phyloP scores from a whole-genome alignment of 2,797 vertebrate species.

The Gorsachius magnificus region DNA sequence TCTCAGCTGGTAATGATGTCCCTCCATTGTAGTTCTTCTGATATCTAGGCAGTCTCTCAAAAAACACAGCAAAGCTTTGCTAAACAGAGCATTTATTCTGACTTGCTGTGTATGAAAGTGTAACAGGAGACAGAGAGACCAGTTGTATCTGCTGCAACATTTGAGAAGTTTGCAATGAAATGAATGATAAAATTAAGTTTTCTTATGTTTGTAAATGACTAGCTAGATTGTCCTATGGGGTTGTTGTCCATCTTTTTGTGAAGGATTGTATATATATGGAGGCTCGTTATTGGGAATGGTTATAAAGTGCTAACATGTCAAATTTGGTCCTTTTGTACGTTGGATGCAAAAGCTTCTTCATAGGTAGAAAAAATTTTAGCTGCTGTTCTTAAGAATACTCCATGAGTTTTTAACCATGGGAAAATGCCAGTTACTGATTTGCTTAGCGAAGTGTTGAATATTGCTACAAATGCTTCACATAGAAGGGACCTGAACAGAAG shows the following conservation, averaged over 20 bases:
- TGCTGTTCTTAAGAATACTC: not conserved
- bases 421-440: not conserved
- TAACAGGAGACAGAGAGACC: not conserved
- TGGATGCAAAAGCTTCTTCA: not conserved
- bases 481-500: not conserved
- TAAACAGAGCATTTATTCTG: not conserved
- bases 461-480: not conserved
- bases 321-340: not conserved
- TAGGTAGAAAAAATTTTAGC: not conserved
- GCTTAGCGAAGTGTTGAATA: not conserved
- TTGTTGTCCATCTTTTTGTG: not conserved
- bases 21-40: not conserved
- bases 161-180: not conserved
- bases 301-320: not conserved
- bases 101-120: not conserved
- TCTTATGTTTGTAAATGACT: not conserved
- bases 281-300: not conserved
- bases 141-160: accelerated
- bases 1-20: constrained; percentile 23
- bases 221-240: not conserved
- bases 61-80: not conserved
- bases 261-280: not conserved
- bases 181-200: not conserved
- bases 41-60: not conserved
- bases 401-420: not conserved